A percentile compares a stretch with the other conserved stretches of the same genome.
Evolutionary conservation across 2,113 vertebrate genomes (phyloP).

Genomic region (Catharus bicknelli): DNA sequence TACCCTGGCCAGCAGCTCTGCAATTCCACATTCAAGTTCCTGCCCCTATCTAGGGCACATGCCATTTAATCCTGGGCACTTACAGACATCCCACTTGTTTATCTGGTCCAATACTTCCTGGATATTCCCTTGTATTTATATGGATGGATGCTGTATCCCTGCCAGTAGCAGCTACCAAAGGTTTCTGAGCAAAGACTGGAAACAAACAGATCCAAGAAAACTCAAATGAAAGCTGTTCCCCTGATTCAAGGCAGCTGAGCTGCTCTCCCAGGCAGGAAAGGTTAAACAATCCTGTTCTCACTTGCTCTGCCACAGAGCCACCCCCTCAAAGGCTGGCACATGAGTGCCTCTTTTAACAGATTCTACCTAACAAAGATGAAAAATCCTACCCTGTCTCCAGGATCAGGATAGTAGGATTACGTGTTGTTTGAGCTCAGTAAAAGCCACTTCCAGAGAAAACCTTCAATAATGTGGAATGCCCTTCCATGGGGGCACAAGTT

Average conservation of each 20-base stretch:
- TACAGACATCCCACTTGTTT: background rate
- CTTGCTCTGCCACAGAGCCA: background rate
- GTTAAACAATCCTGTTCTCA: background rate
- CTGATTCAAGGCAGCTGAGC: background rate
- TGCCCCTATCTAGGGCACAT: background rate
- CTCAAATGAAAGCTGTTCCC: background rate
- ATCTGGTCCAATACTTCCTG: slow-evolving; percentile 10
- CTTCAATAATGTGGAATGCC: background rate
- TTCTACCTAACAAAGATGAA: background rate
- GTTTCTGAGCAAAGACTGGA: background rate
- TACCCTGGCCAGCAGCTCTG: background rate
- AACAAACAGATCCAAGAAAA: background rate
- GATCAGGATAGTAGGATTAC: background rate
- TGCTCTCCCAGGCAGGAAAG: background rate
- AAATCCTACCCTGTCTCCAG: background rate
- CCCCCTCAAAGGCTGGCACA: background rate
- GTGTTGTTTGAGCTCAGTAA: background rate
- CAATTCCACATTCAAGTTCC: background rate
- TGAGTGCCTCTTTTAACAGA: background rate
- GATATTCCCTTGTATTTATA: background rate
- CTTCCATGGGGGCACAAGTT: background rate
- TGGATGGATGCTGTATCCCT: background rate
- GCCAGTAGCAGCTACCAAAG: background rate
- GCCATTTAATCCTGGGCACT: background rate
- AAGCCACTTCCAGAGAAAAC: background rate